phyloP scores from a whole-genome alignment of 1,140 invertebrate species.

The Hylaeus volcanicus region DNA sequence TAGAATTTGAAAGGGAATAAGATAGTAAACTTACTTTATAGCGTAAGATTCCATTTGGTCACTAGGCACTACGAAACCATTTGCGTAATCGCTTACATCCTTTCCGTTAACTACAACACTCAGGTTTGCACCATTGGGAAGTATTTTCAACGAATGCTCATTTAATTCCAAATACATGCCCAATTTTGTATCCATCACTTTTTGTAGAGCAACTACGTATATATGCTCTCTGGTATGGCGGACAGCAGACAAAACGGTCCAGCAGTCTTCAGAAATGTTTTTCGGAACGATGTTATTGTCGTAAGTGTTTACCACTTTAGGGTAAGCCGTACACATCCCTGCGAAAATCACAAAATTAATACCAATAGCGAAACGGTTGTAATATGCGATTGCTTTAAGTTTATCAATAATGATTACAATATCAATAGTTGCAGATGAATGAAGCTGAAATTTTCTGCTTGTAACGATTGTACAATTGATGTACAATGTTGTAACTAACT shows the following conservation, averaged over 20 bases:
- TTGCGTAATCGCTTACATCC: constrained; percentile 44
- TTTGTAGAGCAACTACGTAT: constrained; percentile 65
- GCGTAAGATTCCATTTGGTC: constrained; percentile 27
- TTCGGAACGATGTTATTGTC: constrained; percentile 42
- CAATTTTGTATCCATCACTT: constrained; percentile 47
- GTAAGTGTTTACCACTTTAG: constrained; percentile 50
- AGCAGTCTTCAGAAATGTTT: neutral
- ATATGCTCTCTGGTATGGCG: constrained; percentile 44
- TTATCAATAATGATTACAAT: neutral
- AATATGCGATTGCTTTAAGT: neutral
- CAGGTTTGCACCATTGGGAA: constrained; percentile 22
- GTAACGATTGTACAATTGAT: too few species aligned
- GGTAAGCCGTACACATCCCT: constrained; percentile 67
- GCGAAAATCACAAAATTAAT: neutral
- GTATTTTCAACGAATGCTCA: constrained; percentile 57
- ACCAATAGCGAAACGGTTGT: neutral
- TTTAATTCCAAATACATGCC: constrained; percentile 50
- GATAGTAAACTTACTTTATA: constrained; percentile 54
- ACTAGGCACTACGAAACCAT: constrained; percentile 54
- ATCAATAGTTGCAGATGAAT: too few species aligned
- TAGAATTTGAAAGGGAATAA: neutral
- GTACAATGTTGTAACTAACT: too few species aligned
- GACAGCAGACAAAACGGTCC: constrained; percentile 59
- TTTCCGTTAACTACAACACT: constrained; percentile 56
- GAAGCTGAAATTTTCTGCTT: too few species aligned